Conservation (phyloP, 1,140 invertebrate genomes). For the Nasonia vitripennis region DNA sequence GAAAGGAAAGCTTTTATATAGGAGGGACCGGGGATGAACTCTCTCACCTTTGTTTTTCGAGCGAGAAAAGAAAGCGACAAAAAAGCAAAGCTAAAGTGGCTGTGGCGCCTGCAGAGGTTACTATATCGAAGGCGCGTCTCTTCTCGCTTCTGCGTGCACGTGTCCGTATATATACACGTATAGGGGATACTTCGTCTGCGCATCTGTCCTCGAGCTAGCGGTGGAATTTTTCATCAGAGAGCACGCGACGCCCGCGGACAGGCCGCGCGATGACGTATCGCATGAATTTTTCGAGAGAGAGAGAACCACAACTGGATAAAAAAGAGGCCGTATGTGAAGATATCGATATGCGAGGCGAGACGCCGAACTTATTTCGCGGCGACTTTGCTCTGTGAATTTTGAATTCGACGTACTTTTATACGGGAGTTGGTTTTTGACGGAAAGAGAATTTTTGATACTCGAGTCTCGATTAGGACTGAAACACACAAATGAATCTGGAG, state of each 20-base stretch:
- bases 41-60: too few relatives aligned
- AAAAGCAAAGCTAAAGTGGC: neutral
- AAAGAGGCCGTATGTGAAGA: neutral
- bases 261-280: neutral
- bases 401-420: neutral
- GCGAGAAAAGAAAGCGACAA: neutral
- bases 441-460: neutral
- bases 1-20: too few relatives aligned
- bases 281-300: neutral
- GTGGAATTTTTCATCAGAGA: slow-evolving; percentile 42
- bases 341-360: too few relatives aligned
- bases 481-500: neutral
- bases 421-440: neutral
- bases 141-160: neutral
- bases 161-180: neutral
- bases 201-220: neutral
- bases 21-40: too few relatives aligned
- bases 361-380: too few relatives aligned
- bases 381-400: neutral
- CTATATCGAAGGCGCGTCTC: neutral
- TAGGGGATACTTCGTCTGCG: neutral
- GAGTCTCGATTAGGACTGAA: neutral
- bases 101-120: neutral
- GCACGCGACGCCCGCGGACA: neutral
- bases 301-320: neutral